Evolutionary conservation across 1,140 invertebrate species (phyloP).

Genomic region (Drosophila lini): DNA sequence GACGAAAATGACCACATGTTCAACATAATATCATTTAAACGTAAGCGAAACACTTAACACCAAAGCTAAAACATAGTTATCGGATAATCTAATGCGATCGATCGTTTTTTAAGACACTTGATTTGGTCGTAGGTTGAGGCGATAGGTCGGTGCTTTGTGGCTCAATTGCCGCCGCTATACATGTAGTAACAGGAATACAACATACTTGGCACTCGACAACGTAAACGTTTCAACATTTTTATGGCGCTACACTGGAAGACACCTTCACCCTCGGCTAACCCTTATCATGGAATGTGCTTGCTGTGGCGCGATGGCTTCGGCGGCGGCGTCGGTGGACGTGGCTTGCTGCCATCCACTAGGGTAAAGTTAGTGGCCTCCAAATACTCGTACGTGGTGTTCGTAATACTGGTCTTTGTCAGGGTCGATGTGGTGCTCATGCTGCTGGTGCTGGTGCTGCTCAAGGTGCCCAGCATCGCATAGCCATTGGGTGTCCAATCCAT

Average conservation of each 20-base stretch:
- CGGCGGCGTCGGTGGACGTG: conserved; percentile 86
- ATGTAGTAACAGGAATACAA: conserved; percentile 44
- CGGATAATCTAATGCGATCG: conserved; percentile 44
- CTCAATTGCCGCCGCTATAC: conserved; percentile 33
- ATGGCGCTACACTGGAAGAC: conserved; percentile 60
- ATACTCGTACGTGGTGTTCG: conserved; percentile 77
- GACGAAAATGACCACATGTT: conserved; percentile 72
- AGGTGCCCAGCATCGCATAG: conserved; percentile 78
- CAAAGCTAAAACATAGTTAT: conserved; percentile 32
- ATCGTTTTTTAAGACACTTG: conserved; percentile 72
- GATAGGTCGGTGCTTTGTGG: conserved; percentile 43
- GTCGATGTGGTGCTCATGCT: conserved; percentile 57
- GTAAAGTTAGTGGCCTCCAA: conserved; percentile 78
- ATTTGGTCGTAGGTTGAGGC: conserved; percentile 67
- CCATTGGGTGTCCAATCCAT: conserved; percentile 72
- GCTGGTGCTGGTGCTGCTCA: conserved; percentile 54
- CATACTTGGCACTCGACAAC: conserved; percentile 44
- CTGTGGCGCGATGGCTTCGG: conserved; percentile 86
- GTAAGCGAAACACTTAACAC: conserved; percentile 65
- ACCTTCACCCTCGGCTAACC: conserved; percentile 1
- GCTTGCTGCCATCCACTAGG: conserved; percentile 66
- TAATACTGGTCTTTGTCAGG: conserved; percentile 79
- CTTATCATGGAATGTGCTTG: conserved; percentile 81
- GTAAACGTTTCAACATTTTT: conserved; percentile 40
- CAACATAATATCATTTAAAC: conserved; percentile 79